A percentile compares a stretch with the other conserved stretches of the same genome.
These are phyloP conservation scores for Meliscaeva auricollis DNA, from an alignment of 2,888 invertebrate genomes.

Conservation along the genomic window DNA sequence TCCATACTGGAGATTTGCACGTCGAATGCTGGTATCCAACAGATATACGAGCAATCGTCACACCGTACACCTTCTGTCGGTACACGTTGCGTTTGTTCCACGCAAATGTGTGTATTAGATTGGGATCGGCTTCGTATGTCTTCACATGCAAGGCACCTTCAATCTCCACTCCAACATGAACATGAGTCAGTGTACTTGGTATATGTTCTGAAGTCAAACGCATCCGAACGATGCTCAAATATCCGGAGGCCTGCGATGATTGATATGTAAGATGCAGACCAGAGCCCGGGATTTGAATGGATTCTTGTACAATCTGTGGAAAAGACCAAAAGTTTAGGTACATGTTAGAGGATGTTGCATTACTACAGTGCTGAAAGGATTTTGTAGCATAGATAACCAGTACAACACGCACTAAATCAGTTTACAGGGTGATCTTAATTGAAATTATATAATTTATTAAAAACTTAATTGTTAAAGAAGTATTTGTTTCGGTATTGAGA, in stretches of 20 bases:
- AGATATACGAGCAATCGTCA: constrained; percentile 94
- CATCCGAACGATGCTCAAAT: constrained; percentile 96
- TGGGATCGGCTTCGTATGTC: constrained; percentile 98
- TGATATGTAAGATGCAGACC: constrained; percentile 97
- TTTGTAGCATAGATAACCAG: background rate
- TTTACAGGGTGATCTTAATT: constrained; percentile 27
- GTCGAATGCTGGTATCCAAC: constrained; percentile 97
- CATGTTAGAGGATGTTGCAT: constrained; percentile 36
- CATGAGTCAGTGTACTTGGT: constrained; percentile 92
- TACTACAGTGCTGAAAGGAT: background rate
- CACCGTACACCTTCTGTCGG: constrained; percentile 96
- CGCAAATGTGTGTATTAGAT: constrained; percentile 96
- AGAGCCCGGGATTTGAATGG: constrained; percentile 96
- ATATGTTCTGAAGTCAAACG: constrained; percentile 92
- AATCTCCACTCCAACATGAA: constrained; percentile 96
- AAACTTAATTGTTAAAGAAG: no score
- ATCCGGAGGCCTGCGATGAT: constrained; percentile 97
- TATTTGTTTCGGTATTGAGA: no score
- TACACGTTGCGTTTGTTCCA: constrained; percentile 99
- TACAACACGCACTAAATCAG: constrained; percentile 1
- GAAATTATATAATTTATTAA: no score
- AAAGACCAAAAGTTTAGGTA: constrained; percentile 45
- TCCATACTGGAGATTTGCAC: constrained; percentile 96
- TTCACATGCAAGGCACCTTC: constrained; percentile 96
- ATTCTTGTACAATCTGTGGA: constrained; percentile 96